Evolutionary conservation across 2,113 vertebrate genomes (phyloP).

Genomic region (Gulo gulo): DNA sequence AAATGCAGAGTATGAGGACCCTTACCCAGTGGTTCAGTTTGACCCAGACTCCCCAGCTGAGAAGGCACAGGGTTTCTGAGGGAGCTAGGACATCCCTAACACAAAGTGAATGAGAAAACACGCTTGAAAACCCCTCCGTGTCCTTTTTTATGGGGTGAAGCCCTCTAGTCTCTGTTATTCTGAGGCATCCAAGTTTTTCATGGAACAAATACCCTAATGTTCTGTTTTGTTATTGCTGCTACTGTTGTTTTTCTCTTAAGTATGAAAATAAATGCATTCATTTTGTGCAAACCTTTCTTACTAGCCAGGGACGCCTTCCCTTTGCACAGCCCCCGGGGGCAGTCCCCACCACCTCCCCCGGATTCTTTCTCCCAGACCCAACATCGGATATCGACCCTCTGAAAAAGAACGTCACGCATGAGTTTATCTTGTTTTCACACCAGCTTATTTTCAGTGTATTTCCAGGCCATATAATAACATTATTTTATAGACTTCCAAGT

Average conservation of each 20-base stretch:
- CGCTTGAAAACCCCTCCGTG: not conserved
- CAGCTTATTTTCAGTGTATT: slow-evolving; percentile 44
- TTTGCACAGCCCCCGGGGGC: not conserved
- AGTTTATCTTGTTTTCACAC: slow-evolving; percentile 36
- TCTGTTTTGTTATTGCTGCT: not conserved
- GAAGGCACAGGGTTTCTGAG: not conserved
- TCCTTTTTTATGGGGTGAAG: not conserved
- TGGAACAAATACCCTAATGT: not conserved
- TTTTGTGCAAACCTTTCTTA: not conserved
- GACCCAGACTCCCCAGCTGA: not conserved
- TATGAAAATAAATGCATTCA: not conserved
- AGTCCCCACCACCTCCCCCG: too few relatives aligned
- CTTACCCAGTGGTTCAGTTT: not conserved
- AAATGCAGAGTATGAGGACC: not conserved
- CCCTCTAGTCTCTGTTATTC: not conserved
- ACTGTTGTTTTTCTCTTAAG: not conserved
- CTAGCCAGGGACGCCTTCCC: not conserved
- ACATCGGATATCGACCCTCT: not conserved
- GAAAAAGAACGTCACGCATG: not conserved
- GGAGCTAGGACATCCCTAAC: not conserved
- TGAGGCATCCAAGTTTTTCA: not conserved
- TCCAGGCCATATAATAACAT: slow-evolving; percentile 16
- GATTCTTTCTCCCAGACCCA: not conserved
- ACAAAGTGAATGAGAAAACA: not conserved
- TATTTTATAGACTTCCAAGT: slow-evolving; percentile 47